Conservation (phyloP, 1,140 invertebrate genomes). For the Caenorhabditis inopinata region DNA sequence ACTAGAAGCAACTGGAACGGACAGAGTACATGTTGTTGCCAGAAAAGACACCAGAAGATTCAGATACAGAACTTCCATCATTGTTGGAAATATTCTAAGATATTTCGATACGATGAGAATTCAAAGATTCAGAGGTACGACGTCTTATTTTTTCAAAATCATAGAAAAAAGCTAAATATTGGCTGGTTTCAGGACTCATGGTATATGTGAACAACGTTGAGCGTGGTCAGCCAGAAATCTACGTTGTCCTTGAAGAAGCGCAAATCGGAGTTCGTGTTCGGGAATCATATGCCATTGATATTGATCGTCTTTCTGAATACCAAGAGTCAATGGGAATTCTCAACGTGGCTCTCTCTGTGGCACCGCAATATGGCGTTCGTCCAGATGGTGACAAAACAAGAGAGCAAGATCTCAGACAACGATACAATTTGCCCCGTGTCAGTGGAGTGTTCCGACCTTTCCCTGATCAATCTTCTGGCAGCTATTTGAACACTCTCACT, state of each 20-base stretch:
- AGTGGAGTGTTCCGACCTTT: constrained; percentile 62
- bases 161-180: no score
- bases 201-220: constrained; percentile 66
- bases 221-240: constrained; percentile 64
- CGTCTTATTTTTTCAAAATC: no score
- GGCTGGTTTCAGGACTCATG: constrained; percentile 55
- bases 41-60: constrained; percentile 64
- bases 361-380: constrained; percentile 66
- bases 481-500: constrained; percentile 54
- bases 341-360: constrained; percentile 59
- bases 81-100: constrained; percentile 65
- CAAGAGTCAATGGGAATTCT: constrained; percentile 65
- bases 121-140: constrained; percentile 60
- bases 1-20: constrained; percentile 65
- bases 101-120: constrained; percentile 66
- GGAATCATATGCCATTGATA: constrained; percentile 63
- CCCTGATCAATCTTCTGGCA: constrained; percentile 59
- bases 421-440: constrained; percentile 61
- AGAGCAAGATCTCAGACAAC: constrained; percentile 54
- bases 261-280: constrained; percentile 64
- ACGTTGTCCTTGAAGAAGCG: constrained; percentile 66
- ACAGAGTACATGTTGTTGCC: constrained; percentile 63
- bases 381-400: constrained; percentile 66
- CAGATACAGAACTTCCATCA: constrained; percentile 63
- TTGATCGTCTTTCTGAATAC: constrained; percentile 64